Percentiles rank a stretch among this genome's conserved stretches.
These are phyloP conservation scores for Osmoderma eremita DNA, from an alignment of 2,888 invertebrate species.

Conservation along the genomic window DNA sequence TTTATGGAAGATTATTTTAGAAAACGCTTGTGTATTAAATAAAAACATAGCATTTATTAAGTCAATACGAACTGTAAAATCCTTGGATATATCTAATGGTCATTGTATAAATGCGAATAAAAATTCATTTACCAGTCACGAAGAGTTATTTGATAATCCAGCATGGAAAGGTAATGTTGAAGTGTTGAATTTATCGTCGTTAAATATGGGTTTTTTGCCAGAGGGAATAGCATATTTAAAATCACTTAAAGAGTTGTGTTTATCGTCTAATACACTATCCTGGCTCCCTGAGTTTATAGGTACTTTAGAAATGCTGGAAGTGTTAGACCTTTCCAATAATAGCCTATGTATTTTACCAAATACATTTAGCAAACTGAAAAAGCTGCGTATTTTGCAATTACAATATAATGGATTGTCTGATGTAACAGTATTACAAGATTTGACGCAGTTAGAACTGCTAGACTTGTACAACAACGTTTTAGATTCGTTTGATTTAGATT, in stretches of 20 bases:
- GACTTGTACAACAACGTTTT: constrained; percentile 37
- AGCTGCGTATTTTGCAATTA: constrained; percentile 13
- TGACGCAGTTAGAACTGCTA: constrained; percentile 22
- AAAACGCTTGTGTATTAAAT: constrained; percentile 14
- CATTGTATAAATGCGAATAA: background rate
- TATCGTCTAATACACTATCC: constrained; percentile 24
- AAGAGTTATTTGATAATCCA: constrained; percentile 28
- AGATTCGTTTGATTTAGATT: constrained; percentile 16
- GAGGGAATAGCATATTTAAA: constrained; percentile 10
- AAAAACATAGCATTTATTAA: constrained; percentile 30
- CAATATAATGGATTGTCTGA: constrained; percentile 21
- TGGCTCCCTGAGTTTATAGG: constrained; percentile 30
- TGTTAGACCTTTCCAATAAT: constrained; percentile 29
- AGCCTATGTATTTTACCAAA: constrained; percentile 18
- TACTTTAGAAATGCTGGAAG: constrained; percentile 12
- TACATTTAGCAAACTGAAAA: constrained; percentile 13
- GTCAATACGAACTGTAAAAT: constrained; percentile 16
- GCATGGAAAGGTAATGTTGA: constrained; percentile 31
- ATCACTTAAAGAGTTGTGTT: constrained; percentile 32
- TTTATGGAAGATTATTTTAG: constrained; percentile 14
- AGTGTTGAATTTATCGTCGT: constrained; percentile 10
- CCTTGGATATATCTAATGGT: constrained; percentile 29
- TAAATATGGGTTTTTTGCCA: constrained; percentile 26
- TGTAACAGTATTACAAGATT: constrained; percentile 9
- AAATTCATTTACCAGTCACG: constrained; percentile 19